A percentile compares a stretch with the other conserved stretches of the same genome.
These are phyloP conservation scores for Cygnus buccinator DNA, from an alignment of 2,113 vertebrate species.

Conservation along the genomic window DNA sequence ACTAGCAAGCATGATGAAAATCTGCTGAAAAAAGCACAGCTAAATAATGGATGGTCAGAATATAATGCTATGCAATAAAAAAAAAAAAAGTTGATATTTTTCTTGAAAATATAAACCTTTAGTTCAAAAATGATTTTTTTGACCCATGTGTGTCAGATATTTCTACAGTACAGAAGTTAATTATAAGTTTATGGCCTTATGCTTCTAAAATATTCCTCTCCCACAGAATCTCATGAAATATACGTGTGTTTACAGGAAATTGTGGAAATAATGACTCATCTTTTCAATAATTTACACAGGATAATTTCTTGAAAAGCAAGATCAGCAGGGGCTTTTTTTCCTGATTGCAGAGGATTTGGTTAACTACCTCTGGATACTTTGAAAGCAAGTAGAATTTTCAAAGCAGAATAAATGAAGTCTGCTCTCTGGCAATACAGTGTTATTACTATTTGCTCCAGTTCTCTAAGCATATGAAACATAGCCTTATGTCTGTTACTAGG, in stretches of 20 bases:
- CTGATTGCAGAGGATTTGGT: neutral
- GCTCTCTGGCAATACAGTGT: neutral
- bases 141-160: neutral
- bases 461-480: neutral
- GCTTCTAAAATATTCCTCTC: conserved; percentile 16
- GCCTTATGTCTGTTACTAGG: neutral
- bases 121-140: neutral
- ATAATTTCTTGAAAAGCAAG: conserved; percentile 53
- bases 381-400: neutral
- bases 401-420: neutral
- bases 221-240: conserved; percentile 31
- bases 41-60: neutral
- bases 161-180: neutral
- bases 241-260: conserved; percentile 49
- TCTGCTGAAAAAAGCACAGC: neutral
- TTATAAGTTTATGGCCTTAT: neutral
- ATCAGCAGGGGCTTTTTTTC: neutral
- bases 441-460: neutral
- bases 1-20: neutral
- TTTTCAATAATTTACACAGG: conserved; percentile 60
- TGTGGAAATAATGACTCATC: conserved; percentile 45
- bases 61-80: neutral
- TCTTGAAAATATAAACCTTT: neutral
- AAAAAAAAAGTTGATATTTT: neutral
- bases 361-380: neutral